A percentile compares a stretch with the other conserved stretches of the same genome.
Evolutionary conservation across 2,888 invertebrate genomes (phyloP).

Genomic region (Ornithoptera priamus): DNA sequence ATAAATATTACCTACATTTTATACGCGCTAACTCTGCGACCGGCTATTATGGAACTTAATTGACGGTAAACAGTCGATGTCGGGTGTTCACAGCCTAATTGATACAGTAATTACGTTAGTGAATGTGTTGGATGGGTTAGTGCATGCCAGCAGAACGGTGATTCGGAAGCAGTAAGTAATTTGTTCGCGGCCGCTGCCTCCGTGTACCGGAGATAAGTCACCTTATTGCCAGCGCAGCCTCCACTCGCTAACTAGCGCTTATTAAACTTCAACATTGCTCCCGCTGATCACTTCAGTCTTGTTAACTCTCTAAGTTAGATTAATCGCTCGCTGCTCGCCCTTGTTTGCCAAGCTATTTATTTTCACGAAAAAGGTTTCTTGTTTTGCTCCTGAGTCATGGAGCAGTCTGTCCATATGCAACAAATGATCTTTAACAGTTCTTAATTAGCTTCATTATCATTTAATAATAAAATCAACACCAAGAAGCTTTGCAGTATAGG

Average conservation of each 20-base stretch:
- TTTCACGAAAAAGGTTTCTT: constrained; percentile 50
- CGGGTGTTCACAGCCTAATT: constrained; percentile 46
- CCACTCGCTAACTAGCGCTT: constrained; percentile 72
- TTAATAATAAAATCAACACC: not conserved
- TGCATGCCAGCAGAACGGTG: constrained; percentile 37
- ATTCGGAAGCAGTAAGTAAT: constrained; percentile 48
- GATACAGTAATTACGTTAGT: constrained; percentile 43
- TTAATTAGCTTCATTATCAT: not conserved
- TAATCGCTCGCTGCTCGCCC: constrained; percentile 67
- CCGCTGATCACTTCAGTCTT: constrained; percentile 78
- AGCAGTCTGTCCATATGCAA: not conserved
- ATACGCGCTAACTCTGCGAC: constrained; percentile 4
- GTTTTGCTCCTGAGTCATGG: not conserved
- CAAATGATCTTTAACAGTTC: not conserved
- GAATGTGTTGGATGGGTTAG: constrained; percentile 44
- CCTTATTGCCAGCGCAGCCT: constrained; percentile 66
- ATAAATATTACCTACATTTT: constrained; percentile 15
- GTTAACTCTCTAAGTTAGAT: constrained; percentile 78
- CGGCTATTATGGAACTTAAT: constrained; percentile 32
- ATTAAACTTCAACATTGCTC: constrained; percentile 78
- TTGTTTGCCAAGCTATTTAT: constrained; percentile 58
- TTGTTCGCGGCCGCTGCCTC: constrained; percentile 48
- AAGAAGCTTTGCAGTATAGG: no score
- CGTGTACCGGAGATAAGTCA: constrained; percentile 70
- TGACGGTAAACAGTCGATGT: constrained; percentile 37